Evolutionary conservation across 2,888 invertebrate genomes (phyloP).

Genomic region (Athalia rosae): DNA sequence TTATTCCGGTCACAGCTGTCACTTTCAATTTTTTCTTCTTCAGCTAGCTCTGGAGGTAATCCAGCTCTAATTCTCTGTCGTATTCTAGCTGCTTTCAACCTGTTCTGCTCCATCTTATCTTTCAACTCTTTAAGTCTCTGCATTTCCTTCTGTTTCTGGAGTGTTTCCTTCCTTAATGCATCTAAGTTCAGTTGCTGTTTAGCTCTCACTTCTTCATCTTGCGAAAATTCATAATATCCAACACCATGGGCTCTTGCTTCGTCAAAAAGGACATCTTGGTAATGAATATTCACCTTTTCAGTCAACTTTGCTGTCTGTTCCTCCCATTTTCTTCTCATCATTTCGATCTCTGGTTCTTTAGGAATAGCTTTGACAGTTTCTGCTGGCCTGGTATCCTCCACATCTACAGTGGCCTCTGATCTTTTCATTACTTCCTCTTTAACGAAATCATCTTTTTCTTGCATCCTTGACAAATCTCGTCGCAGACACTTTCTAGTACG

Average conservation of each 20-base stretch:
- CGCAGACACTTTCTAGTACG: slow-evolving; percentile 89
- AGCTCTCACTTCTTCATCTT: slow-evolving; percentile 85
- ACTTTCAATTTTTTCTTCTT: slow-evolving; percentile 59
- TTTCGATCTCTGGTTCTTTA: slow-evolving; percentile 74
- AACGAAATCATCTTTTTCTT: slow-evolving; percentile 77
- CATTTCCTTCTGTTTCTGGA: slow-evolving; percentile 80
- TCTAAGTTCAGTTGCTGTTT: slow-evolving; percentile 88
- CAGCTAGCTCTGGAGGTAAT: slow-evolving; percentile 77
- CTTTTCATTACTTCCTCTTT: slow-evolving; percentile 60
- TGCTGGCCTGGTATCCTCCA: slow-evolving; percentile 58
- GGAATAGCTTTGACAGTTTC: slow-evolving; percentile 28
- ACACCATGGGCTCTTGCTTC: slow-evolving; percentile 96
- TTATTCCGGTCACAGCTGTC: slow-evolving; percentile 51
- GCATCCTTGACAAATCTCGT: slow-evolving; percentile 83
- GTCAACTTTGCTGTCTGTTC: slow-evolving; percentile 84
- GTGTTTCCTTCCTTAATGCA: slow-evolving; percentile 82
- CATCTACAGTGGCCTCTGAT: slow-evolving; percentile 56
- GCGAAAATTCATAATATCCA: slow-evolving; percentile 93
- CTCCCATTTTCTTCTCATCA: slow-evolving; percentile 91
- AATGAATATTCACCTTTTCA: slow-evolving; percentile 87
- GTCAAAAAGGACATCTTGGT: slow-evolving; percentile 93
- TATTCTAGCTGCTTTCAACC: slow-evolving; percentile 84
- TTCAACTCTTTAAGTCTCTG: slow-evolving; percentile 78
- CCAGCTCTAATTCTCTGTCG: slow-evolving; percentile 85
- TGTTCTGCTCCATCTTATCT: slow-evolving; percentile 81